Conservation (phyloP, 2,797 vertebrate species). For the Bucorvus abyssinicus region DNA sequence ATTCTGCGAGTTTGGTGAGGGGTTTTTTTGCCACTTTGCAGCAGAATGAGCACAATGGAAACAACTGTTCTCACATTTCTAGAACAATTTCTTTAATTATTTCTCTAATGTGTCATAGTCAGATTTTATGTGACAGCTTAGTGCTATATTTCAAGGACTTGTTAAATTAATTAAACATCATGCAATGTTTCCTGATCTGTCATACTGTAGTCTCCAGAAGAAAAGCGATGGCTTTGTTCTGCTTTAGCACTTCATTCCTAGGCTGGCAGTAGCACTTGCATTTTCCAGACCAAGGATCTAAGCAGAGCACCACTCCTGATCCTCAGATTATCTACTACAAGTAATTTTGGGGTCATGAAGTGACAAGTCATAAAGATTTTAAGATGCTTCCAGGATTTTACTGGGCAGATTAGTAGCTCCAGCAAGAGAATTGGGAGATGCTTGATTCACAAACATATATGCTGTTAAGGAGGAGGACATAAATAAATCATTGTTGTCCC, state of each 20-base stretch:
- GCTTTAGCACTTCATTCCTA: neutral
- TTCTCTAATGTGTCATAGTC: neutral
- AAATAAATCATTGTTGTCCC: neutral
- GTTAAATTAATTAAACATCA: slow-evolving; percentile 18
- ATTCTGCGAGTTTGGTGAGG: neutral
- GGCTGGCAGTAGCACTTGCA: neutral
- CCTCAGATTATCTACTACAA: neutral
- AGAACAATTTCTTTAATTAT: neutral
- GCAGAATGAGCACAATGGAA: neutral
- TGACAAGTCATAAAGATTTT: neutral
- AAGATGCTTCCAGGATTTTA: neutral
- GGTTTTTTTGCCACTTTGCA: neutral
- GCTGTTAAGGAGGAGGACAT: neutral
- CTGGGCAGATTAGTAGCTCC: neutral
- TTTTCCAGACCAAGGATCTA: neutral
- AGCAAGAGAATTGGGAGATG: neutral
- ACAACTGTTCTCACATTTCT: neutral
- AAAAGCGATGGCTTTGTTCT: slow-evolving; percentile 21
- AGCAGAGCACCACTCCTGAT: neutral
- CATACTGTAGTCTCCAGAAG: neutral
- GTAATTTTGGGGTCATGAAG: neutral
- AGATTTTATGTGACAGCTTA: neutral
- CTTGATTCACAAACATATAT: neutral
- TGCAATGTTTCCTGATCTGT: neutral
- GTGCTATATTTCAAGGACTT: neutral